These are phyloP conservation scores for Paguma larvata DNA, from an alignment of 2,797 vertebrate species.

Conservation along the genomic window DNA sequence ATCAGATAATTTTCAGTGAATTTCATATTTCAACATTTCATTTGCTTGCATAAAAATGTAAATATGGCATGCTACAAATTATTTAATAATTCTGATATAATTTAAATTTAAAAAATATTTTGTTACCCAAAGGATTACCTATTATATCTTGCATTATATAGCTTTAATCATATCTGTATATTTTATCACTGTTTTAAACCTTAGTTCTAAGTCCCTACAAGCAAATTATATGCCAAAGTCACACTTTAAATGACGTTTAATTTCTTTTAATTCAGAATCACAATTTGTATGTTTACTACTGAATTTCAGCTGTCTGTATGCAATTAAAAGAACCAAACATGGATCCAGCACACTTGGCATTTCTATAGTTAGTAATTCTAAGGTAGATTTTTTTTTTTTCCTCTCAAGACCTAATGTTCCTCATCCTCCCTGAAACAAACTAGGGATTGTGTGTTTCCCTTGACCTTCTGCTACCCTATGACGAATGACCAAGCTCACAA, in stretches of 20 bases:
- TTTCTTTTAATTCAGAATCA: background rate
- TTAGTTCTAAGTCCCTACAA: background rate
- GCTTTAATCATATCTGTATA: background rate
- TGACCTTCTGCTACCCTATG: background rate
- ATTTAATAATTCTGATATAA: background rate
- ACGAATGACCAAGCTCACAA: background rate
- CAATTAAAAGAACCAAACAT: background rate
- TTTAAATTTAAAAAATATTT: slow-evolving; percentile 27
- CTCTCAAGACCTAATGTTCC: background rate
- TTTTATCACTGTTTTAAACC: slow-evolving; percentile 31
- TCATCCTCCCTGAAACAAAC: background rate
- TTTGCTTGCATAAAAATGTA: background rate
- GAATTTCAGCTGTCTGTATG: background rate
- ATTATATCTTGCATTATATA: background rate
- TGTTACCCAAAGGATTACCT: background rate
- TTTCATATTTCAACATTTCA: background rate
- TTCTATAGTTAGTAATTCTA: background rate
- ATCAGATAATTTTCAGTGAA: slow-evolving; percentile 28
- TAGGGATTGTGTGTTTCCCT: background rate
- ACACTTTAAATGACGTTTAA: background rate
- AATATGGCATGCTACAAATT: background rate
- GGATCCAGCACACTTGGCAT: background rate
- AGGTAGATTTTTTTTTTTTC: background rate
- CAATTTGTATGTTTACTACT: background rate
- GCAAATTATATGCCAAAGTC: background rate